A percentile compares a stretch with the other conserved stretches of the same genome.
Evolutionary conservation across 2,113 vertebrate species (phyloP).

Genomic region (Rana temporaria): DNA sequence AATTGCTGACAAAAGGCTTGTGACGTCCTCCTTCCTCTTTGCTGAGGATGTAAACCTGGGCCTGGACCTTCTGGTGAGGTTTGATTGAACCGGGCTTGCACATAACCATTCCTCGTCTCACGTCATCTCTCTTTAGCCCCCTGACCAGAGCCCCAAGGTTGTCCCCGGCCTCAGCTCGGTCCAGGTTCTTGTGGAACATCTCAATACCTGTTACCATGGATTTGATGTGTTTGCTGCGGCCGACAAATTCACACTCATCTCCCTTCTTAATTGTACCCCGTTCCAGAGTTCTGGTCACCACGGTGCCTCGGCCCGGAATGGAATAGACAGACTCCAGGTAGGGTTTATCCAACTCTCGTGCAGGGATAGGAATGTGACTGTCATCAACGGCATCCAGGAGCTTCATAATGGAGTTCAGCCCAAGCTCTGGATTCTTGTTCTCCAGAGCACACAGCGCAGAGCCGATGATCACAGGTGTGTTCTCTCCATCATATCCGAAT

Average conservation of each 20-base stretch:
- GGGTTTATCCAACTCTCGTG: constrained; percentile 84
- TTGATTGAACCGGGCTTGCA: constrained; percentile 83
- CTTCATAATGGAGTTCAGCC: constrained; percentile 81
- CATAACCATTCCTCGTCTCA: constrained; percentile 88
- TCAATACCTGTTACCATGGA: constrained; percentile 88
- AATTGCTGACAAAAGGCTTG: constrained; percentile 85
- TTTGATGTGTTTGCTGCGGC: constrained; percentile 80
- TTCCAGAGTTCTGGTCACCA: constrained; percentile 86
- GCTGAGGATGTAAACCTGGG: constrained; percentile 88
- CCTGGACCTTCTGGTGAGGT: constrained; percentile 83
- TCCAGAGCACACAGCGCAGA: constrained; percentile 91
- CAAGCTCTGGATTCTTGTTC: constrained; percentile 79
- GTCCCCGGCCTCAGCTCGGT: constrained; percentile 86
- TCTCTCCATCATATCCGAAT: constrained; percentile 87
- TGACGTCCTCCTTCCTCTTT: constrained; percentile 89
- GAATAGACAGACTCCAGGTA: constrained; percentile 85
- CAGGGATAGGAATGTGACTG: constrained; percentile 79
- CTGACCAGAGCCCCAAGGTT: constrained; percentile 85
- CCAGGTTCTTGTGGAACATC: constrained; percentile 91
- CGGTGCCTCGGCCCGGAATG: constrained; percentile 89
- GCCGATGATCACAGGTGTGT: constrained; percentile 80
- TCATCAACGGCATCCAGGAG: constrained; percentile 85
- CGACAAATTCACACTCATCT: constrained; percentile 87
- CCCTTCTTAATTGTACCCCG: constrained; percentile 86
- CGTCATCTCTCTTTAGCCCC: constrained; percentile 85